These are phyloP conservation scores for Lindbergichthys nudifrons DNA, from an alignment of 2,797 vertebrate genomes.

Conservation along the genomic window DNA sequence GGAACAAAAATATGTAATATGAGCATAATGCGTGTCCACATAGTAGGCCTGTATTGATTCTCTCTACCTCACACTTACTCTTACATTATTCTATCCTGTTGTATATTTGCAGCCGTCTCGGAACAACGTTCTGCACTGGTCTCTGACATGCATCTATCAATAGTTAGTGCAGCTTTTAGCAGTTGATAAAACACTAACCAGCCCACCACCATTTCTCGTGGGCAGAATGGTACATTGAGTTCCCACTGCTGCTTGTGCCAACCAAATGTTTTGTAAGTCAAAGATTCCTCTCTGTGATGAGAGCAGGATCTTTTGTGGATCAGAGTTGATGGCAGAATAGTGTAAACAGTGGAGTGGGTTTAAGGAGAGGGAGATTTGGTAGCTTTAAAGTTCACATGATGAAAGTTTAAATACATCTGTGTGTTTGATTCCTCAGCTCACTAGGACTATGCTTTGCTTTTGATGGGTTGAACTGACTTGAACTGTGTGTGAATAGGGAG, in stretches of 20 bases:
- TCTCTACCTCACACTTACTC: not conserved
- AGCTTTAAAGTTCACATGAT: slow-evolving; percentile 23
- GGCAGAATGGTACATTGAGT: slow-evolving; percentile 29
- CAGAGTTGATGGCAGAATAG: slow-evolving; percentile 10
- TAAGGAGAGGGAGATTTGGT: slow-evolving; percentile 25
- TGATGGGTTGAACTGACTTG: slow-evolving; percentile 10
- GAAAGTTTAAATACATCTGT: slow-evolving; percentile 25
- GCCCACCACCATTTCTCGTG: slow-evolving; percentile 29
- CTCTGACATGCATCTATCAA: slow-evolving; percentile 57
- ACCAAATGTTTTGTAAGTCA: slow-evolving; percentile 43
- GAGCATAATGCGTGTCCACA: not conserved
- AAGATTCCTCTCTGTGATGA: slow-evolving; percentile 25
- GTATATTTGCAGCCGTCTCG: slow-evolving; percentile 46
- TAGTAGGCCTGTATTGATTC: slow-evolving; percentile 19
- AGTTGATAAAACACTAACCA: slow-evolving; percentile 32
- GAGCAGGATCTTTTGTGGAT: slow-evolving; percentile 11
- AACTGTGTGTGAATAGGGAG: slow-evolving; percentile 15
- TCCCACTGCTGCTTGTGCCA: slow-evolving; percentile 41
- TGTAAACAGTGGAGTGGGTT: not conserved
- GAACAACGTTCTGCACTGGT: slow-evolving; percentile 22
- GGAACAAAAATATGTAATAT: not conserved
- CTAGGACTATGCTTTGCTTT: slow-evolving; percentile 14
- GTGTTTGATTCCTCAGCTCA: not conserved
- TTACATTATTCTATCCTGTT: not conserved
- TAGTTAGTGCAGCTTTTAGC: slow-evolving; percentile 59